Evolutionary conservation across 1,140 invertebrate species (phyloP).

Genomic region (Neodiprion fabricii): DNA sequence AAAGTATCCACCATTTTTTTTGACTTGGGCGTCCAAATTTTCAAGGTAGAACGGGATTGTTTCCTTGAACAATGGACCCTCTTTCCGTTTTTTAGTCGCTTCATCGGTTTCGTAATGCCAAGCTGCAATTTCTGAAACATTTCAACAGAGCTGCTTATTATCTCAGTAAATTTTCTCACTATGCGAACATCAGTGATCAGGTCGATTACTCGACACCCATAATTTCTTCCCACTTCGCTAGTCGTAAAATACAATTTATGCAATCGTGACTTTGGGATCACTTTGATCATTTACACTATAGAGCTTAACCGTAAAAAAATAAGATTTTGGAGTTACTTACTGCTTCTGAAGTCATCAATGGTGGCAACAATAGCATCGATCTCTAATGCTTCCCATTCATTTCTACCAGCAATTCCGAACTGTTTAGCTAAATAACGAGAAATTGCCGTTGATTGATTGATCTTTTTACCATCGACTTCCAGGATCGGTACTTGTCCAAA

Average conservation of each 20-base stretch:
- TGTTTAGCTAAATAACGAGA: slow-evolving; percentile 26
- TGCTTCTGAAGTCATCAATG: slow-evolving; percentile 22
- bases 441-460: slow-evolving; percentile 29
- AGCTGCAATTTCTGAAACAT: slow-evolving; percentile 3
- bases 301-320: neutral
- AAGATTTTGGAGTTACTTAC: slow-evolving; percentile 6
- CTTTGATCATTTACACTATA: neutral
- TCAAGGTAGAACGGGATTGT: slow-evolving; percentile 24
- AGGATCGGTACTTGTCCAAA: slow-evolving; percentile 28
- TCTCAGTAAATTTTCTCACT: too few relatives aligned
- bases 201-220: neutral
- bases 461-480: slow-evolving; percentile 24
- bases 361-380: slow-evolving; percentile 27
- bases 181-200: neutral
- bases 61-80: slow-evolving; percentile 17
- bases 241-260: neutral
- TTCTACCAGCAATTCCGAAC: slow-evolving; percentile 15
- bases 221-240: neutral
- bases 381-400: slow-evolving; percentile 24
- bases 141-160: neutral
- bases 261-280: neutral
- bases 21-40: slow-evolving; percentile 22
- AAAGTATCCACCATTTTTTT: slow-evolving; percentile 22
- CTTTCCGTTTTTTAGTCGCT: neutral
- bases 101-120: slow-evolving; percentile 1